phyloP scores from a whole-genome alignment of 2,888 invertebrate species.

The Epinotia demarniana region DNA sequence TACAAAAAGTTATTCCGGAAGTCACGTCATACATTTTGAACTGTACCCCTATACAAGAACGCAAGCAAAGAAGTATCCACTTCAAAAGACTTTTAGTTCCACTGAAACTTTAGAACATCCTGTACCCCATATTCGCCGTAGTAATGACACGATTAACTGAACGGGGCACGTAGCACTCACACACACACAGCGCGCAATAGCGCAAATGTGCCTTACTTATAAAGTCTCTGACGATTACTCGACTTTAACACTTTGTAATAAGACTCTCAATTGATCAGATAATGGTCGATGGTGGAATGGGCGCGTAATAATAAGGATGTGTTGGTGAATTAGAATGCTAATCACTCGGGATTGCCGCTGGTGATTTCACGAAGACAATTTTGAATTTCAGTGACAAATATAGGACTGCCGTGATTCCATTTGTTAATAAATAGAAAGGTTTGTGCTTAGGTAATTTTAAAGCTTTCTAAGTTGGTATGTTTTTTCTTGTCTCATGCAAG shows the following conservation, averaged over 20 bases:
- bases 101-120: constrained; percentile 53
- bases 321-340: constrained; percentile 34
- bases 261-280: background rate
- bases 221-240: background rate
- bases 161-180: constrained; percentile 51
- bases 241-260: background rate
- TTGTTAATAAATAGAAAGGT: too few species aligned
- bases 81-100: too few species aligned
- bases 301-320: background rate
- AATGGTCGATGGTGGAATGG: background rate
- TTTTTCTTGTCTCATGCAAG: too few species aligned
- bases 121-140: constrained; percentile 50
- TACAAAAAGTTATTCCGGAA: too few species aligned
- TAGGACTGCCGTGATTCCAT: too few species aligned
- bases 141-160: constrained; percentile 71
- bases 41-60: too few species aligned
- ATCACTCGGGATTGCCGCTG: background rate
- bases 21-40: too few species aligned
- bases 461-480: too few species aligned
- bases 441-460: too few species aligned
- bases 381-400: background rate
- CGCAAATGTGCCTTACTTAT: constrained; percentile 45
- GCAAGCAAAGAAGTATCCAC: too few species aligned
- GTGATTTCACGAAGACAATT: background rate
- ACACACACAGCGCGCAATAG: constrained; percentile 45